Percentiles rank a stretch among this genome's conserved stretches.
Conservation (phyloP, 2,113 vertebrate genomes). For the Furnarius figulus region DNA sequence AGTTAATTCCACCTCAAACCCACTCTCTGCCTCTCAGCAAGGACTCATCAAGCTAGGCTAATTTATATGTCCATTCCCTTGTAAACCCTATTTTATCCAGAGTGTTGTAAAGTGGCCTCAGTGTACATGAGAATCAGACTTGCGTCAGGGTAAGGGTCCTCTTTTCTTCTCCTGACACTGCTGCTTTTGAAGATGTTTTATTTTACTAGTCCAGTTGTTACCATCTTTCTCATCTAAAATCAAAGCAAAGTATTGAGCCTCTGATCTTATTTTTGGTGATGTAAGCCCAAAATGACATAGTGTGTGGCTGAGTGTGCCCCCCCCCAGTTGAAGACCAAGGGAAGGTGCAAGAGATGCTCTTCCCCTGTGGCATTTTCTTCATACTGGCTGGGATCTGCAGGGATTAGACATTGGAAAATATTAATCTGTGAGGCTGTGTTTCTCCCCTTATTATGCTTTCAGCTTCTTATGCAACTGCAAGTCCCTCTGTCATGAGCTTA, state of each 20-base stretch:
- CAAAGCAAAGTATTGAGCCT: neutral
- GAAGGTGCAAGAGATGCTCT: neutral
- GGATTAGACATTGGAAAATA: neutral
- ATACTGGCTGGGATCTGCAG: neutral
- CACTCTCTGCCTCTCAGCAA: neutral
- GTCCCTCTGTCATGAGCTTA: neutral
- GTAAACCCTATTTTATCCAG: neutral
- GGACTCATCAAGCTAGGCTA: neutral
- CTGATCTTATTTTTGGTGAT: neutral
- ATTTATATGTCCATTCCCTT: accelerated
- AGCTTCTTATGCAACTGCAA: neutral
- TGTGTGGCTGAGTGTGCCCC: accelerated
- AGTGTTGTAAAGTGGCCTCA: too few relatives aligned
- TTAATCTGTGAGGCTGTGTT: neutral
- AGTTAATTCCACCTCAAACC: neutral
- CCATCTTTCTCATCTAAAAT: neutral
- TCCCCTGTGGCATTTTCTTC: neutral
- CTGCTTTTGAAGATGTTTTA: neutral
- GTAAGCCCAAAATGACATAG: neutral
- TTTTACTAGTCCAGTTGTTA: neutral
- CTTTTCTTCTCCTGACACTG: neutral
- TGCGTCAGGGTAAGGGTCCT: neutral
- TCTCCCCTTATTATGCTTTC: neutral
- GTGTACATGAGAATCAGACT: neutral
- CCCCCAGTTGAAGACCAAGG: neutral